These are phyloP conservation scores for Variabilichromis moorii DNA, from an alignment of 2,113 vertebrate species.

Conservation along the genomic window DNA sequence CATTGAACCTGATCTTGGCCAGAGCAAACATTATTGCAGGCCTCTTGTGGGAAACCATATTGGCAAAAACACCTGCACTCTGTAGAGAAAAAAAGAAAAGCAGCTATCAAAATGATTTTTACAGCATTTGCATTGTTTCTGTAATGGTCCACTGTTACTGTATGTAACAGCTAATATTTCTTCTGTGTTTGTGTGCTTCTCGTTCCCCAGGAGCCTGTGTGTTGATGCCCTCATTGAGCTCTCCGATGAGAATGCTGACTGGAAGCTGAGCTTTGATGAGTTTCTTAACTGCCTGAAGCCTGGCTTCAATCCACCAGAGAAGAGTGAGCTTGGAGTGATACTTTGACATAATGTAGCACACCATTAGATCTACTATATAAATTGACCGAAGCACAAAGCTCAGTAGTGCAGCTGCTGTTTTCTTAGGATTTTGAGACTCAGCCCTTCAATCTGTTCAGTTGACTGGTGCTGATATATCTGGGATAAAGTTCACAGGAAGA, in stretches of 20 bases:
- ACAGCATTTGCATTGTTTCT: background rate
- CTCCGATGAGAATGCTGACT: conserved; percentile 96
- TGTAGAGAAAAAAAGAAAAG: background rate
- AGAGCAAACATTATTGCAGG: background rate
- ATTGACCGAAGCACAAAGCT: background rate
- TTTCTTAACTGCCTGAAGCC: conserved; percentile 97
- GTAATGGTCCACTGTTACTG: background rate
- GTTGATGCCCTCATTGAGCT: conserved; percentile 97
- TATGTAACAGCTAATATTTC: background rate
- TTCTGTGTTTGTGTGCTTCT: background rate
- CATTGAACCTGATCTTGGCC: background rate
- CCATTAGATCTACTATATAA: background rate
- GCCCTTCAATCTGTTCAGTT: background rate
- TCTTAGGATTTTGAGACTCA: background rate
- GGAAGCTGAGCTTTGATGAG: conserved; percentile 97
- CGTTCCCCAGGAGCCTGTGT: conserved; percentile 84
- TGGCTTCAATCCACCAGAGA: conserved; percentile 91
- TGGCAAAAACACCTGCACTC: background rate
- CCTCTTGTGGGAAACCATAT: background rate
- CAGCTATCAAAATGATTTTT: background rate
- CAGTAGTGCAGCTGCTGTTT: background rate
- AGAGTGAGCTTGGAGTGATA: conserved; percentile 76
- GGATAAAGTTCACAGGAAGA: conserved; percentile 48
- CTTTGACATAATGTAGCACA: background rate
- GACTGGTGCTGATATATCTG: background rate